Conservation (phyloP, 2,797 vertebrate genomes). For the Poeciliopsis turneri region DNA sequence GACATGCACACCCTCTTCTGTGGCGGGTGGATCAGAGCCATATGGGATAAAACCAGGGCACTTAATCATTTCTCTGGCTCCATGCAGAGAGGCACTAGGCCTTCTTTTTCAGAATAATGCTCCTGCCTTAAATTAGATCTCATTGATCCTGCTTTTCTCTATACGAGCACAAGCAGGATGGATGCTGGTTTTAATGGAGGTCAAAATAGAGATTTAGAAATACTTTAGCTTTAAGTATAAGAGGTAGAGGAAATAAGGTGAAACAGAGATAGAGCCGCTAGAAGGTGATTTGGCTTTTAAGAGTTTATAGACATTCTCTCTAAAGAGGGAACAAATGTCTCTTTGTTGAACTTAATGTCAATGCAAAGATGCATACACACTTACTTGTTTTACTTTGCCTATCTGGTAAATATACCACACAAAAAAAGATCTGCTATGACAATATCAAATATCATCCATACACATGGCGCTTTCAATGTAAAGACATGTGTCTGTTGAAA, state of each 20-base stretch:
- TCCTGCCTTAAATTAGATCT: slow-evolving; percentile 75
- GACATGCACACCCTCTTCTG: slow-evolving; percentile 70
- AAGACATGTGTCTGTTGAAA: slow-evolving; percentile 53
- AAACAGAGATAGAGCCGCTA: slow-evolving; percentile 39
- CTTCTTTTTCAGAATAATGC: slow-evolving; percentile 74
- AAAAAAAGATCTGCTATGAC: not conserved
- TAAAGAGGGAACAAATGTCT: slow-evolving; percentile 2
- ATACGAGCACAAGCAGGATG: slow-evolving; percentile 69
- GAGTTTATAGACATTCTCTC: not conserved
- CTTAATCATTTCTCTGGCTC: slow-evolving; percentile 70
- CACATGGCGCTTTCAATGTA: slow-evolving; percentile 26
- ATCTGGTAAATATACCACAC: slow-evolving; percentile 9
- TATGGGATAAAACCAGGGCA: slow-evolving; percentile 68
- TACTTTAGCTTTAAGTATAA: slow-evolving; percentile 52
- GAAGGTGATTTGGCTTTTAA: slow-evolving; percentile 50
- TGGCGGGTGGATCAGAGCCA: slow-evolving; percentile 70
- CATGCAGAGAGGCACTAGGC: slow-evolving; percentile 57
- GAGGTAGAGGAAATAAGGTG: slow-evolving; percentile 64
- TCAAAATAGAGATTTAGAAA: slow-evolving; percentile 63
- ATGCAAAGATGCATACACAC: not conserved
- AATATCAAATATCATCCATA: slow-evolving; percentile 14
- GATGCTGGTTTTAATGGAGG: slow-evolving; percentile 65
- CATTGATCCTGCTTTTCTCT: slow-evolving; percentile 73
- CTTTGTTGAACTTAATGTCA: slow-evolving; percentile 13
- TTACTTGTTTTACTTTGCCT: slow-evolving; percentile 12